Evolutionary conservation across 2,113 vertebrate genomes (phyloP), one percentile per base, ranked within the genome.

Genomic region (Tautogolabrus adspersus): DNA sequence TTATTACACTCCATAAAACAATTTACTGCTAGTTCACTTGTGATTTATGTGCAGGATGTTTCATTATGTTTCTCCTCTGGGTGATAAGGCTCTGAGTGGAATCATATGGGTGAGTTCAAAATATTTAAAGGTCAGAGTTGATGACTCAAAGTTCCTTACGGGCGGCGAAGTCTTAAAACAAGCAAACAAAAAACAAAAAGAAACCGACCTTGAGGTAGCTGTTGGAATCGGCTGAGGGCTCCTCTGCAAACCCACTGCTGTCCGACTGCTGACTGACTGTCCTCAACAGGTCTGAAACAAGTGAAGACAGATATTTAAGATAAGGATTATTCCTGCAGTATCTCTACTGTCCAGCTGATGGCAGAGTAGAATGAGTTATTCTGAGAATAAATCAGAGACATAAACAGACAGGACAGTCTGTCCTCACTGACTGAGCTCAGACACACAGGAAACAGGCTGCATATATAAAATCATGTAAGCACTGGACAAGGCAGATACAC

Each of bases 241-340:
- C 98, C 86, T 99, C 98, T 66, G 96, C 98, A 52, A 98, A 99
- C 10, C 98, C 98, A 30, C 98, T 99, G 92, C 98, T 99, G 91
- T 99, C 98, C 0, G 98, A 99, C 84, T 99, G 97, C 81, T 97
- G 97, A 88, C 97, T 99, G 0, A 92, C 91, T 2, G 96, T 96
- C 78, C 97, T 95, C 38, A 96, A 87, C 2, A 98, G 88, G 42
- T 96, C 95, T 92, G 96, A 8, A 0, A 59, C 9, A 69, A 93
- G 96, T 61, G 63, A 42, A 84, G 51, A 72, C 51, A 58, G 12
- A 51, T 21, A 21, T 5, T 3, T 42, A 21, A 19, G 6, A 8
- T 0, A 22, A 49, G 47, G 22, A 59, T 47, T 72, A 60, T 6
- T 34, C 0, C 12, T 63, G 74, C 61, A 79, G 65, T 65, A 62